Evolutionary conservation across 2,113 vertebrate species (phyloP).

Genomic region (Abramis brama): DNA sequence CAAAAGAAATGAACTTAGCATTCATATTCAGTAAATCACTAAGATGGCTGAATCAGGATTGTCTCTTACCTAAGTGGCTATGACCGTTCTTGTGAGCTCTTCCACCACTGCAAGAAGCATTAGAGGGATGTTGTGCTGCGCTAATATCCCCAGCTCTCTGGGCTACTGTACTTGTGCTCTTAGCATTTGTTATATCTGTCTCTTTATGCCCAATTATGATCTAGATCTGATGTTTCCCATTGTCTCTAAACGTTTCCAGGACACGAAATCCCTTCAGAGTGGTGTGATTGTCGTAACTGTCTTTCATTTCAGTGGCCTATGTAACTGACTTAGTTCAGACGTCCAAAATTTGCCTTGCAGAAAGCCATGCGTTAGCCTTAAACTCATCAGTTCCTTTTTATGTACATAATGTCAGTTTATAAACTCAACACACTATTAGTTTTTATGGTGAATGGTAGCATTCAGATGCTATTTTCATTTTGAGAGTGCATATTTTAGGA

Average conservation of each 20-base stretch:
- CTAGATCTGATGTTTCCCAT: constrained; percentile 54
- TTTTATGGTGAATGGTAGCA: constrained; percentile 25
- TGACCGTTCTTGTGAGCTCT: constrained; percentile 65
- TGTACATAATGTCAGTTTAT: not conserved
- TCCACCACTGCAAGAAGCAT: constrained; percentile 56
- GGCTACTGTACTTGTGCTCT: constrained; percentile 73
- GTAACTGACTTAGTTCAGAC: constrained; percentile 54
- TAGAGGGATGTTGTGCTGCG: constrained; percentile 73
- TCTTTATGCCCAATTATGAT: constrained; percentile 62
- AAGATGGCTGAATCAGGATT: constrained; percentile 66
- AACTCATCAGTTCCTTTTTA: not conserved
- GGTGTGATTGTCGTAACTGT: constrained; percentile 69
- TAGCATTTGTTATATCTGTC: constrained; percentile 64
- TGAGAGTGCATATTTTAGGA: constrained; percentile 6
- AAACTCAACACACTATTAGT: constrained; percentile 21
- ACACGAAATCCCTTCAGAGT: constrained; percentile 67
- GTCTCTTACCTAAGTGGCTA: constrained; percentile 73
- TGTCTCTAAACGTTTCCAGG: constrained; percentile 64
- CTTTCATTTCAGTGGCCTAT: constrained; percentile 59
- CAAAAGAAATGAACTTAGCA: not conserved
- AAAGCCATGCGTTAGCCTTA: constrained; percentile 21
- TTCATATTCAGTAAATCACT: not conserved
- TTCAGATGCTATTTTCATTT: constrained; percentile 32
- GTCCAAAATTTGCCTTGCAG: constrained; percentile 28
- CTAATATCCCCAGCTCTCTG: constrained; percentile 68